Conservation (phyloP, 2,113 vertebrate species). For the cat (Felis catus) region F.catus_Fca126_mat1.0 CM031419.1:17303001-17303500, state of each 20-base stretch:
- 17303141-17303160: constrained; percentile 80
- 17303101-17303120: constrained; percentile 74
- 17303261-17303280: constrained; percentile 82
- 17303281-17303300: constrained; percentile 79
- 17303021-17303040: constrained; percentile 83
- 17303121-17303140: constrained; percentile 78
- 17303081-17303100: constrained; percentile 86
- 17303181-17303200: constrained; percentile 75
- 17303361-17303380: constrained; percentile 68
- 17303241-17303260: constrained; percentile 67
- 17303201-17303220: constrained; percentile 78
- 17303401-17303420: constrained; percentile 69
- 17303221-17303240: constrained; percentile 76
- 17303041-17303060: constrained; percentile 79
- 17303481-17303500: constrained; percentile 80
- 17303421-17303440: constrained; percentile 72
- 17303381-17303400: constrained; percentile 68
- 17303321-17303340: constrained; percentile 76
- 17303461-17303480: constrained; percentile 80
- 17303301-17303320: constrained; percentile 83
- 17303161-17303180: constrained; percentile 77
- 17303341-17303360: constrained; percentile 65
- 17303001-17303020: constrained; percentile 85
- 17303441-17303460: constrained; percentile 74
- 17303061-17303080: constrained; percentile 86